phyloP scores from a whole-genome alignment of 2,113 vertebrate species.

The Eublepharis macularius region DNA sequence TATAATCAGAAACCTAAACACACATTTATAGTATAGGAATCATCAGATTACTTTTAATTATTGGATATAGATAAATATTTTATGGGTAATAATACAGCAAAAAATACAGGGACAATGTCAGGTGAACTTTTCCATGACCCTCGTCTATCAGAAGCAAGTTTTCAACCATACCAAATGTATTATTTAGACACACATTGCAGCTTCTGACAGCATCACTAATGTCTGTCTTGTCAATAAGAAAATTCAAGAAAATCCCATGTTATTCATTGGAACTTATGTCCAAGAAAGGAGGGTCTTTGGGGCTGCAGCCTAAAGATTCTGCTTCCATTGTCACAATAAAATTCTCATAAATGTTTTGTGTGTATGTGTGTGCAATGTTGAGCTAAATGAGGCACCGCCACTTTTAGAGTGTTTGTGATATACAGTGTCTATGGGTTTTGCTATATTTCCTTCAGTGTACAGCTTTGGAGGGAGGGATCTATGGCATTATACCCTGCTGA shows the following conservation, averaged over 20 bases:
- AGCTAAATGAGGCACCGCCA: not conserved
- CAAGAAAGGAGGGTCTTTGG: too few species aligned
- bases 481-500: too few species aligned
- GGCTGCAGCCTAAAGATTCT: not conserved
- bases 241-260: not conserved
- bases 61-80: not conserved
- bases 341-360: too few species aligned
- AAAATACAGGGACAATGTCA: not conserved
- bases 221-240: not conserved
- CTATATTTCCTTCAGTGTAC: too few species aligned
- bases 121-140: not conserved
- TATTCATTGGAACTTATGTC: too few species aligned
- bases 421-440: not conserved
- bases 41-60: not conserved
- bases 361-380: not conserved
- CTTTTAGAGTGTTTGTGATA: not conserved
- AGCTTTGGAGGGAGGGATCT: too few species aligned
- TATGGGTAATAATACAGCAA: not conserved
- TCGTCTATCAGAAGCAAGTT: not conserved
- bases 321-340: not conserved
- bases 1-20: conserved; percentile 46
- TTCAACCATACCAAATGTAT: not conserved
- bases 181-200: not conserved
- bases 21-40: conserved; percentile 36
- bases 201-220: not conserved